These are phyloP conservation scores for Albula glossodonta DNA, from an alignment of 2,113 vertebrate genomes.

Conservation along the genomic window DNA sequence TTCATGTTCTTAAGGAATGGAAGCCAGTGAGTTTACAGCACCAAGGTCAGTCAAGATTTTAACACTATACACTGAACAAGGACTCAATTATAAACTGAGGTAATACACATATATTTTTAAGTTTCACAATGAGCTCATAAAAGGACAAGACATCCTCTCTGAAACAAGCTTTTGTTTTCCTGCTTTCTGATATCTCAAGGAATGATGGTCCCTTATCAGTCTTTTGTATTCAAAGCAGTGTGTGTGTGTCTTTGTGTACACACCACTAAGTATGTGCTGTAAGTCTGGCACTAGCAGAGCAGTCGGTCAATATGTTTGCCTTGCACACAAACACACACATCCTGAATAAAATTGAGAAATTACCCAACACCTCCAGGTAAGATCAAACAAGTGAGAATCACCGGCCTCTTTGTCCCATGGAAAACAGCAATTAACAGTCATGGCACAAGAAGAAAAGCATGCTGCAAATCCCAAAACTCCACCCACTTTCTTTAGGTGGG, in stretches of 20 bases:
- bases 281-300: background rate
- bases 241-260: background rate
- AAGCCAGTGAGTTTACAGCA: background rate
- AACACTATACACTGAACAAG: background rate
- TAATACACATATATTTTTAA: background rate
- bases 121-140: no score
- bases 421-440: background rate
- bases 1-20: background rate
- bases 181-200: background rate
- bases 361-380: background rate
- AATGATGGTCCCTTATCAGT: slow-evolving; percentile 2
- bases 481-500: background rate
- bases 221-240: background rate
- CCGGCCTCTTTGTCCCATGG: background rate
- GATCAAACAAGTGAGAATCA: background rate
- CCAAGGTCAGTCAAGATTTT: background rate
- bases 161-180: background rate
- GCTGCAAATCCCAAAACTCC: background rate
- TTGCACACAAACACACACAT: background rate
- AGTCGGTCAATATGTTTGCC: background rate
- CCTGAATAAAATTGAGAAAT: background rate
- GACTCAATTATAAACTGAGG: background rate
- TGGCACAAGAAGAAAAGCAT: background rate
- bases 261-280: background rate
- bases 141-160: background rate